phyloP scores from a whole-genome alignment of 2,888 invertebrate genomes.

The Corythucha ciliata region DNA sequence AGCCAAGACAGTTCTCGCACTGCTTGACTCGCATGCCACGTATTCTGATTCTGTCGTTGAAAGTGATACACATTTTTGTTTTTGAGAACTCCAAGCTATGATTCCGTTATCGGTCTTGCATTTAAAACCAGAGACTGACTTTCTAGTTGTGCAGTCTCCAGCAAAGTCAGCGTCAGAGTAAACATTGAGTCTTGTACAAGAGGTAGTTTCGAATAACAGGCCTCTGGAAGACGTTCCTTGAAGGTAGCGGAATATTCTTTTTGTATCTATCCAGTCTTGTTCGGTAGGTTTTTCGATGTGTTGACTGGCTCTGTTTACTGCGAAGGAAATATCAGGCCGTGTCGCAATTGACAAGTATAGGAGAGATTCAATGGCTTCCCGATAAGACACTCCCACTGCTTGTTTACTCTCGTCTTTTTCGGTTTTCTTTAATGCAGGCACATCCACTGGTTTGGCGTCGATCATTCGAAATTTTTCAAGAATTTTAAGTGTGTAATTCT shows the following conservation, averaged over 20 bases:
- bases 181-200: conserved; percentile 21
- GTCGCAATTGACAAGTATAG: conserved; percentile 21
- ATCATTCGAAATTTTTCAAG: conserved; percentile 26
- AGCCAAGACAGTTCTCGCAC: conserved; percentile 15
- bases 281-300: conserved; percentile 17
- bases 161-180: conserved; percentile 34
- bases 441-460: conserved; percentile 13
- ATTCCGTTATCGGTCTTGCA: conserved; percentile 9
- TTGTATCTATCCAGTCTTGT: conserved; percentile 19
- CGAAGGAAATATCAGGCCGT: conserved; percentile 27
- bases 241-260: conserved; percentile 25
- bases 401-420: background rate
- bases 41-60: conserved; percentile 18
- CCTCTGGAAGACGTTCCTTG: conserved; percentile 24
- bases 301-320: conserved; percentile 23
- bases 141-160: conserved; percentile 25
- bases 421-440: conserved; percentile 21
- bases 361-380: conserved; percentile 17
- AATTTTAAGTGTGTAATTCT: conserved; percentile 20
- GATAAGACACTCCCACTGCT: conserved; percentile 4
- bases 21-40: conserved; percentile 12
- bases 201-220: conserved; percentile 5
- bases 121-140: conserved; percentile 18
- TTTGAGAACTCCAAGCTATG: conserved; percentile 13
- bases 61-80: conserved; percentile 12